Percentiles rank a stretch among this genome's conserved stretches.
These are phyloP conservation scores for Pygoscelis adeliae DNA, from an alignment of 2,113 vertebrate species.

Conservation along the genomic window DNA sequence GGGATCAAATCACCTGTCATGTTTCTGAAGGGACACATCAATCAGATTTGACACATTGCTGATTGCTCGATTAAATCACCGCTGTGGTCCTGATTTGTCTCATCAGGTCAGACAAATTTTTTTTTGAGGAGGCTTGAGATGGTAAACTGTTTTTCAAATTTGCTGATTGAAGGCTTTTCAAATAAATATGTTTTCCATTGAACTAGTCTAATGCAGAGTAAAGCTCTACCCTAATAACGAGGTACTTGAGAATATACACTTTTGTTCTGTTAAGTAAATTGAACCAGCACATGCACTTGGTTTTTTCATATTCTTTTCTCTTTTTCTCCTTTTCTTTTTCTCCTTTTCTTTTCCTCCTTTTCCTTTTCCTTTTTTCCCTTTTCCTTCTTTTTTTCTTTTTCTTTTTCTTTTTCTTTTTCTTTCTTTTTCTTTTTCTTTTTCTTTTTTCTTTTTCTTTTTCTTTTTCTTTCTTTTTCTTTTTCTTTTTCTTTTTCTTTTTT, in stretches of 20 bases:
- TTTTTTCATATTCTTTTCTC: fast-evolving
- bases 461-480: fast-evolving
- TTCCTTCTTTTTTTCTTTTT: fast-evolving
- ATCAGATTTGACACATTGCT: slow-evolving; percentile 75
- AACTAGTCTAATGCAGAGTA: slow-evolving; percentile 54
- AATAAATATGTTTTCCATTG: slow-evolving; percentile 64
- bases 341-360: not conserved
- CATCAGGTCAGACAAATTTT: slow-evolving; percentile 55
- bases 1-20: slow-evolving; percentile 73
- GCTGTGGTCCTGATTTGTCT: slow-evolving; percentile 70
- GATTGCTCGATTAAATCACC: slow-evolving; percentile 81
- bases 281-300: fast-evolving
- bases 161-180: slow-evolving; percentile 56
- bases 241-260: not conserved
- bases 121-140: slow-evolving; percentile 4
- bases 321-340: fast-evolving
- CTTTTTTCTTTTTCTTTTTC: fast-evolving
- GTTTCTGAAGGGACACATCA: slow-evolving; percentile 68
- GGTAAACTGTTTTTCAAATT: slow-evolving; percentile 60
- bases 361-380: too few relatives aligned
- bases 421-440: not conserved
- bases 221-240: slow-evolving; percentile 14
- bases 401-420: fast-evolving
- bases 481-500: not conserved
- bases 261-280: not conserved